Percentiles rank a stretch among this genome's conserved stretches.
phyloP scores from a whole-genome alignment of 2,888 invertebrate genomes.

The Augiades crinisus region DNA sequence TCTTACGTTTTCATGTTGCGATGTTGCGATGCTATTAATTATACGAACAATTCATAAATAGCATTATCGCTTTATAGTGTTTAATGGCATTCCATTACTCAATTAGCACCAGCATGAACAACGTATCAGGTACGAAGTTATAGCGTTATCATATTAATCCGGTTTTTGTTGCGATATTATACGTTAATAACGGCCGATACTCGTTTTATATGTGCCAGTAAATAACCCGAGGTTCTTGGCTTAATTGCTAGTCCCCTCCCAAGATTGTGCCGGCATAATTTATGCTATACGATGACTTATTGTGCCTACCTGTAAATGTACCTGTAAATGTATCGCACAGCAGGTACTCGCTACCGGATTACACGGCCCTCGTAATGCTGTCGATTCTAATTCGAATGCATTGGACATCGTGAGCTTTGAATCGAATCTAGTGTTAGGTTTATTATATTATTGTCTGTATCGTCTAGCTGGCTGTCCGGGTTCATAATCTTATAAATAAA shows the following conservation, averaged over 20 bases:
- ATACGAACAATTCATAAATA: too few relatives aligned
- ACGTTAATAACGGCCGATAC: slow-evolving; percentile 38
- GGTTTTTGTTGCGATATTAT: slow-evolving; percentile 22
- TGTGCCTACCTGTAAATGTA: too few relatives aligned
- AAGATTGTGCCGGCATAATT: slow-evolving; percentile 61
- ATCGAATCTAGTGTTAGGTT: too few relatives aligned
- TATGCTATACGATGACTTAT: slow-evolving; percentile 58
- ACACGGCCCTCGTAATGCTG: background rate
- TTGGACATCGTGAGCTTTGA: background rate
- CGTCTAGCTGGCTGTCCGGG: too few relatives aligned
- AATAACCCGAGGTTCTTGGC: slow-evolving; percentile 51
- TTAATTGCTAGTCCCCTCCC: slow-evolving; percentile 59
- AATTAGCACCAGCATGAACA: too few relatives aligned
- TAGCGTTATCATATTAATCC: background rate
- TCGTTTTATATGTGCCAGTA: slow-evolving; percentile 49
- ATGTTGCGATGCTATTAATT: too few relatives aligned
- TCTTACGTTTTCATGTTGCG: too few relatives aligned
- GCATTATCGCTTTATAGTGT: too few relatives aligned
- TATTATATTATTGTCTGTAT: too few relatives aligned
- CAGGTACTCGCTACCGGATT: background rate
- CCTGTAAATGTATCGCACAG: slow-evolving; percentile 15
- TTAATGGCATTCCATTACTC: too few relatives aligned
- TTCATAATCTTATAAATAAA: too few relatives aligned
- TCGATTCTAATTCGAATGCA: background rate
- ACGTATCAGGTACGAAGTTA: too few relatives aligned